phyloP scores from a whole-genome alignment of 1,140 invertebrate species.

The Xylocopa sonorina region DNA sequence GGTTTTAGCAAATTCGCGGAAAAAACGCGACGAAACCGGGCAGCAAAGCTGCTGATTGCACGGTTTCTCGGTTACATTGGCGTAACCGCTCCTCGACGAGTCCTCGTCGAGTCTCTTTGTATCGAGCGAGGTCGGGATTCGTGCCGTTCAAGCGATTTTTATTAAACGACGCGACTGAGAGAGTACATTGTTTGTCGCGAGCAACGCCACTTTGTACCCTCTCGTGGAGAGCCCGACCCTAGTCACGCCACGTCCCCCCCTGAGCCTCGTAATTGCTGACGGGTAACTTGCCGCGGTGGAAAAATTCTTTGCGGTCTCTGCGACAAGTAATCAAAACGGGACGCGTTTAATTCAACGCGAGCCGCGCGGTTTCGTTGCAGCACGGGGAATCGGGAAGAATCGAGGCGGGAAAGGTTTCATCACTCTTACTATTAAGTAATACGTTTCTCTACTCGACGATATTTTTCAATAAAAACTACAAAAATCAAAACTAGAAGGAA shows the following conservation, averaged over 20 bases:
- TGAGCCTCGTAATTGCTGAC: slow-evolving; percentile 8
- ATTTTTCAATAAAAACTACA: too few species aligned
- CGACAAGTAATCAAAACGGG: background rate
- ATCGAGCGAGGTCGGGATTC: background rate
- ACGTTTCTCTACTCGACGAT: too few species aligned
- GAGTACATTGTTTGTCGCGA: slow-evolving; percentile 28
- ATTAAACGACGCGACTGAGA: slow-evolving; percentile 11
- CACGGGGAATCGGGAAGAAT: background rate
- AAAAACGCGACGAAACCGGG: background rate
- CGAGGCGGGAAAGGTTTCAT: too few species aligned
- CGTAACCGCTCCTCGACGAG: background rate
- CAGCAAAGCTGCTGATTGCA: background rate
- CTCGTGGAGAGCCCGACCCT: background rate
- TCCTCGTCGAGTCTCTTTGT: slow-evolving; percentile 1
- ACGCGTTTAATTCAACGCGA: background rate
- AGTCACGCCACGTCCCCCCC: background rate
- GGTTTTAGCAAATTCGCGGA: background rate
- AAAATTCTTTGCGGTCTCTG: background rate
- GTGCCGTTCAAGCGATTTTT: slow-evolving; percentile 25
- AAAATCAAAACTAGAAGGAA: too few species aligned
- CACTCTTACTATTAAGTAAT: too few species aligned
- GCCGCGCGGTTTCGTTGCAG: background rate
- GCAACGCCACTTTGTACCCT: background rate
- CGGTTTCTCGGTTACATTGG: background rate
- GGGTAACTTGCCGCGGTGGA: background rate